A percentile compares a stretch with the other conserved stretches of the same genome.
Evolutionary conservation across 2,888 invertebrate species (phyloP).

Genomic region (Himalopsyche anomala): DNA sequence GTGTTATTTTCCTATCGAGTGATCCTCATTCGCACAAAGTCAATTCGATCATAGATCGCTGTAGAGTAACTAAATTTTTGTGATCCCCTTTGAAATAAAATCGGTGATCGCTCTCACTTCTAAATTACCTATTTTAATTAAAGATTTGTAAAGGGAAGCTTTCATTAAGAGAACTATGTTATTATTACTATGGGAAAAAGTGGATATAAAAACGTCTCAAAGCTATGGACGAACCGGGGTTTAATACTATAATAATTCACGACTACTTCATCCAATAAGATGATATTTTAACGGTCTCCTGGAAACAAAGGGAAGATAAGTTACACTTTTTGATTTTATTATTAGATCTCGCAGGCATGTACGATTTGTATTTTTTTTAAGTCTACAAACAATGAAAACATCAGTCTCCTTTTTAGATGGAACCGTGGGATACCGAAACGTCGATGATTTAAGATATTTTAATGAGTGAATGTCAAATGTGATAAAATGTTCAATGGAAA

Average conservation of each 20-base stretch:
- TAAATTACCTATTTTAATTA: constrained; percentile 23
- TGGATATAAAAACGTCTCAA: constrained; percentile 35
- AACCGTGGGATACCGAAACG: constrained; percentile 41
- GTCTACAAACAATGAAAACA: constrained; percentile 22
- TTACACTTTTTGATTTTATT: not conserved
- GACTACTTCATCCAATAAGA: constrained; percentile 22
- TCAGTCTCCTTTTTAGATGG: constrained; percentile 33
- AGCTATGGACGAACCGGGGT: constrained; percentile 33
- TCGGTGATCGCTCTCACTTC: not conserved
- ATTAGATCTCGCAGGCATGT: not conserved
- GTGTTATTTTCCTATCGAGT: constrained; percentile 61
- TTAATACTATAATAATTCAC: constrained; percentile 27
- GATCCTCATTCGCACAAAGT: constrained; percentile 52
- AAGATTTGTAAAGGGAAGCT: constrained; percentile 42
- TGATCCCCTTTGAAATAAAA: not conserved
- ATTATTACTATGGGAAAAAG: constrained; percentile 41
- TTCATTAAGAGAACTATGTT: constrained; percentile 31
- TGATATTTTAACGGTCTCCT: constrained; percentile 14
- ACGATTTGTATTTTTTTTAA: not conserved
- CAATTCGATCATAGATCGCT: constrained; percentile 27
- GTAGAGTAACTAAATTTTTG: constrained; percentile 13
- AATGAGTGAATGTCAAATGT: constrained; percentile 24
- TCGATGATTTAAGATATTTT: constrained; percentile 27
- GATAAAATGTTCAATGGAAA: not conserved
- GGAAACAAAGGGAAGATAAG: constrained; percentile 17